Base-by-base conservation (phyloP, 53 echinoderm and acorn worm species). In the Echinometra lucunter region DNA sequence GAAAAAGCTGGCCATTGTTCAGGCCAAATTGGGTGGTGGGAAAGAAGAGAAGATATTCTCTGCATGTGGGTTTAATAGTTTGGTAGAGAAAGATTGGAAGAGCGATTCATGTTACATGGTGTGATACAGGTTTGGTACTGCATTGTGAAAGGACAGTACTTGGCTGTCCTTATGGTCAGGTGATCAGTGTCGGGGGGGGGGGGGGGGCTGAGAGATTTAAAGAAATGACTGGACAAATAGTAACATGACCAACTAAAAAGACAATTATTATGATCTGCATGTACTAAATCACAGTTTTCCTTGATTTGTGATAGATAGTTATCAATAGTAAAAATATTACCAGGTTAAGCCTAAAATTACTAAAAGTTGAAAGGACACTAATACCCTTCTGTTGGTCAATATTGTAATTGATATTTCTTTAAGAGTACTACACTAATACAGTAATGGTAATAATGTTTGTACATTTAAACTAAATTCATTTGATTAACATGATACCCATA, bases 1-100 rank as follows among this genome's bases (percentile, higher is more conserved):
- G 89, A 60, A 89, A 89, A 58, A 58, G 27, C 60, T 60, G 58
- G 89, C 89, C 89, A 89, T 89, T 89, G 89, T 89, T 89, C 60
- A 58, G 89, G 58, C 60, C 89, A 58, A 58, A 89, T 89, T 23
- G 58, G 23, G 0, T 38, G 85, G 40, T 37, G 38, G 17, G 57
- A 21, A 38, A 89, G 58, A 58, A 21, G 89, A 89, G 89, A 58
- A 35, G 89, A n/a, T 89, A 35, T 89, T 89, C 89, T 89, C 89
- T 89, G 89, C 89, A 89, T 89, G 89, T 60, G 89, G 89, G 45
- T 89, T 89, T 34, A 34, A 37, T n/a, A n/a, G n/a, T n/a, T n/a
- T n/a, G n/a, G n/a, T n/a, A n/a, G n/a, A n/a, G 23, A 89, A 17
- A 89, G 60, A 89, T 89, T 89, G 89, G 35, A 45, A 89, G 37